Evolutionary conservation across 2,888 invertebrate genomes (phyloP), one percentile per base, ranked within the genome.

Genomic region (Drosophila neonasuta): DNA sequence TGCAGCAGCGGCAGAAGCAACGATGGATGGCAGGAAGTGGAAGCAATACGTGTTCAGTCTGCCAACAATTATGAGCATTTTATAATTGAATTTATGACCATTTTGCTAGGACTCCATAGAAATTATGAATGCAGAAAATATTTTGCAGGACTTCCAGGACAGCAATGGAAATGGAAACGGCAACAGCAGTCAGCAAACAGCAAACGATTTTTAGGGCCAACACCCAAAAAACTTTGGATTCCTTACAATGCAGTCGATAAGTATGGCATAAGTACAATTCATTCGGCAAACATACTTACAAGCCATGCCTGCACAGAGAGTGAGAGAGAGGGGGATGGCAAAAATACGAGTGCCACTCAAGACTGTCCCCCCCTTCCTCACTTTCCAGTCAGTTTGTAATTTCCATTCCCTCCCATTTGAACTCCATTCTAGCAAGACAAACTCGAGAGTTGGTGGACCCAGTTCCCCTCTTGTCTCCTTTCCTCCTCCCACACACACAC

Each of bases 211-310:
- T 61, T 71, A 50, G 68, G 63, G 77, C 74, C 77, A 77, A 77
- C 77, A 74, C 77, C 77, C 82, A 77, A 71, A 81, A 80, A 81
- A 80, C 39, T 61, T 69, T 65, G 64, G 63, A 74, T 64, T 59
- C 63, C 71, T 71, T 79, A 83, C 82, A 83, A 86, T 83, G 86
- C 83, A 83, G 83, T 86, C 82, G 82, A 83, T 83, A 83, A 83
- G 83, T 85, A 80, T 74, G 71, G 80, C 81, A 81, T 79, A 84
- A 84, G 82, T 85, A 81, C 85, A 71, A 82, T 80, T 78, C 76
- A 73, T 79, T 71, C 70, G 60, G 63, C 78, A 78, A 67, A 75
- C 66, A 80, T 65, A 74, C 65, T 60, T 55, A 79, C 66, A 36
- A 51, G n/a, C 44, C 29, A 24, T 42, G 15, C 34, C 6, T 13